These are phyloP conservation scores for Torymus auratus DNA, from an alignment of 2,888 invertebrate species.

Conservation along the genomic window DNA sequence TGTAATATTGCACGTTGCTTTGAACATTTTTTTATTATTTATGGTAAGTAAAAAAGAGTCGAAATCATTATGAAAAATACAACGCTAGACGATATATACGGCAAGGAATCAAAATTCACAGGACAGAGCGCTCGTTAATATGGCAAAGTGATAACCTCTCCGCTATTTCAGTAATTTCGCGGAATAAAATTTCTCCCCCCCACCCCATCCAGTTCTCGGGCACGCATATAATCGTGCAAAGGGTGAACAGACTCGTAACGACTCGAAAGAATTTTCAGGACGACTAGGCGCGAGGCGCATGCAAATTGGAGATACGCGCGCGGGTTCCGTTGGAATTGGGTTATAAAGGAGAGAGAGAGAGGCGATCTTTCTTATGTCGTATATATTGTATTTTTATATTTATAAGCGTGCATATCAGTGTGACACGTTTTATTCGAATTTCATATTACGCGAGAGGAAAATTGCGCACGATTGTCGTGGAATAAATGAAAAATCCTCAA, in stretches of 20 bases:
- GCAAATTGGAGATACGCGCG: slow-evolving; percentile 11
- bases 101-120: background rate
- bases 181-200: slow-evolving; percentile 5
- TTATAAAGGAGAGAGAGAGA: slow-evolving; percentile 40
- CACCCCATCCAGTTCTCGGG: no score
- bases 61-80: no score
- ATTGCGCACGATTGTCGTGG: background rate
- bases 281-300: background rate
- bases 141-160: background rate
- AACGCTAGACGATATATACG: no score
- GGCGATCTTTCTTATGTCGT: slow-evolving; percentile 34
- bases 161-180: slow-evolving; percentile 6
- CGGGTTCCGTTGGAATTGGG: slow-evolving; percentile 23
- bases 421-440: background rate
- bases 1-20: no score
- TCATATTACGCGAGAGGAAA: background rate
- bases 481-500: no score
- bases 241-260: slow-evolving; percentile 42
- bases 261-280: slow-evolving; percentile 28
- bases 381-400: slow-evolving; percentile 31
- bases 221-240: slow-evolving; percentile 1
- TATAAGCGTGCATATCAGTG: background rate
- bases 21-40: background rate
- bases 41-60: background rate
- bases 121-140: background rate